Evolutionary conservation across 2,888 invertebrate genomes (phyloP).

Genomic region (Oscheius onirici): DNA sequence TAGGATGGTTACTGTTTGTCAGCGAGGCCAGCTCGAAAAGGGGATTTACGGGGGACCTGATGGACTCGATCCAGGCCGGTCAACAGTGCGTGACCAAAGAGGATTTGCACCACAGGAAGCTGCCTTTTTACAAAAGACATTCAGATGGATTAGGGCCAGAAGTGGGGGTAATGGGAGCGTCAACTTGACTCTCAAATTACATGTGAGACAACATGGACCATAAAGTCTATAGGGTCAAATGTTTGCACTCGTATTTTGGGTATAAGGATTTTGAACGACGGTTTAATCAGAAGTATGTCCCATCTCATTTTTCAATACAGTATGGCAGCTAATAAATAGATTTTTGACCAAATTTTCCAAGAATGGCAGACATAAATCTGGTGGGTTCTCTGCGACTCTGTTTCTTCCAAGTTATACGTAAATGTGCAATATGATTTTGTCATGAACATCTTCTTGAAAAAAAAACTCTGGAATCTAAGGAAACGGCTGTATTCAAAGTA

Average conservation of each 20-base stretch:
- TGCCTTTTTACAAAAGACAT: not conserved
- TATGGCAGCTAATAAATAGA: no score
- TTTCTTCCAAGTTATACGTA: no score
- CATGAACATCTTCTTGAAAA: no score
- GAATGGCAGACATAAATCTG: no score
- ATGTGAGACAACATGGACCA: not conserved
- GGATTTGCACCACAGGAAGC: constrained; percentile 4
- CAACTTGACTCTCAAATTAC: not conserved
- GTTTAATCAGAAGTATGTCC: no score
- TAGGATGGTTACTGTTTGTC: not conserved
- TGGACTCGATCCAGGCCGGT: constrained; percentile 29
- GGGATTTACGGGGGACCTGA: constrained; percentile 20
- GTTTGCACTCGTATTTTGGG: not conserved
- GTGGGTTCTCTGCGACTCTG: no score
- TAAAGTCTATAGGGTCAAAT: not conserved
- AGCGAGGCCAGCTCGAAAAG: not conserved
- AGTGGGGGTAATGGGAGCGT: not conserved
- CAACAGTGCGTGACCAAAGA: constrained; percentile 20
- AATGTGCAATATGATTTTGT: no score
- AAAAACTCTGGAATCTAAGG: no score
- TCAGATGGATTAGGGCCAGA: not conserved
- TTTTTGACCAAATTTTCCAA: no score
- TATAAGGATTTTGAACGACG: no score
- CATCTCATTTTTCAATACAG: no score
- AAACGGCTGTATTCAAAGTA: no score